Conservation (phyloP, 2,113 vertebrate genomes). For the Sphyrna mokarran region DNA sequence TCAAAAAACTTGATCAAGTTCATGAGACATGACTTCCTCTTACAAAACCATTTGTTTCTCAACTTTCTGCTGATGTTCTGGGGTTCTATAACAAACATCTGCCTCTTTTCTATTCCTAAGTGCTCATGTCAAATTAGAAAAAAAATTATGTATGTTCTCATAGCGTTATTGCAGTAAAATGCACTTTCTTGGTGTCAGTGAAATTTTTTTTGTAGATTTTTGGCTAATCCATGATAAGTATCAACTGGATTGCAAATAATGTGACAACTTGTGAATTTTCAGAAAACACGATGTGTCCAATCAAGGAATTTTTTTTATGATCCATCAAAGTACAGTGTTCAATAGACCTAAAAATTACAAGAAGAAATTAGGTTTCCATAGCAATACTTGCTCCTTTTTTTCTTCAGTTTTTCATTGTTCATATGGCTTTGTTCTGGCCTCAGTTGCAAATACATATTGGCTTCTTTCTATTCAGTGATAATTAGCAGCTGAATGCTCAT, state of each 20-base stretch:
- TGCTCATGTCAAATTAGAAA: not conserved
- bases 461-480: slow-evolving; percentile 18
- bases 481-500: slow-evolving; percentile 30
- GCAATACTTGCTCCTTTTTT: not conserved
- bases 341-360: not conserved
- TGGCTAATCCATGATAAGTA: not conserved
- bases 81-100: too few relatives aligned
- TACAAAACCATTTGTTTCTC: too few relatives aligned
- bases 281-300: not conserved
- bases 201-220: not conserved
- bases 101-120: too few relatives aligned
- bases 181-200: not conserved
- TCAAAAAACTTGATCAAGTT: too few relatives aligned
- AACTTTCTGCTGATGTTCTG: too few relatives aligned
- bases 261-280: not conserved
- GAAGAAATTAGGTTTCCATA: not conserved
- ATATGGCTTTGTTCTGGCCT: slow-evolving; percentile 8
- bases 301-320: not conserved
- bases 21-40: too few relatives aligned
- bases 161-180: not conserved
- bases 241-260: not conserved
- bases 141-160: not conserved
- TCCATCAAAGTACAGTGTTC: not conserved
- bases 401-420: not conserved
- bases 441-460: not conserved